Conservation (phyloP, 2,113 vertebrate genomes). For the Pterocles gutturalis region DNA sequence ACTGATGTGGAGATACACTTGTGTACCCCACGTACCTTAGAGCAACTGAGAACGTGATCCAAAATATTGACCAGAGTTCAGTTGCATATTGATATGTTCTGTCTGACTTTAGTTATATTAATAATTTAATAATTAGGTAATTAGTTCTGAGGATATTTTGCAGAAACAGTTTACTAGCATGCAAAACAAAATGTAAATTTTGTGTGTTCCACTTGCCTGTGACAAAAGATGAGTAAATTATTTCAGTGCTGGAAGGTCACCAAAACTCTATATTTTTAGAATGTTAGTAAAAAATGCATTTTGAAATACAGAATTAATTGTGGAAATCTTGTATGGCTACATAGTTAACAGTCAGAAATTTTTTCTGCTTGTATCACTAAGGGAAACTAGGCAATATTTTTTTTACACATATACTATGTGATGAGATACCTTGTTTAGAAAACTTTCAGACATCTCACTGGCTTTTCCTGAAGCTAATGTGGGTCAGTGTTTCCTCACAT, state of each 20-base stretch:
- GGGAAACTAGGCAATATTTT: neutral
- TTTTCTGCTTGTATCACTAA: neutral
- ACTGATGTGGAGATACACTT: neutral
- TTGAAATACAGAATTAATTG: neutral
- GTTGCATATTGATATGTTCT: neutral
- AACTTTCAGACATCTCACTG: neutral
- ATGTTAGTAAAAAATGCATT: neutral
- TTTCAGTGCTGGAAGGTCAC: neutral
- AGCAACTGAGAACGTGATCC: neutral
- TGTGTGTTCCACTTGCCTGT: neutral
- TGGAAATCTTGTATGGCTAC: neutral
- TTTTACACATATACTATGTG: neutral
- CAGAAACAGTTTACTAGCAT: neutral
- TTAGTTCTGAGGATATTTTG: neutral
- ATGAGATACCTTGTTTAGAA: neutral
- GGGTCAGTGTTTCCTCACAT: neutral
- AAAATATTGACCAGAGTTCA: neutral
- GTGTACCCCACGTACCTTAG: neutral
- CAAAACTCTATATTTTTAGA: neutral
- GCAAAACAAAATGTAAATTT: neutral
- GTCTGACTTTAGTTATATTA: constrained; percentile 23
- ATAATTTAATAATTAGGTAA: constrained; percentile 58
- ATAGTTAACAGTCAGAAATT: neutral
- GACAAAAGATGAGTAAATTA: neutral
- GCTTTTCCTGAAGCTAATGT: neutral